Evolutionary conservation across 2,888 invertebrate species (phyloP).

Genomic region (Drosophila testacea): DNA sequence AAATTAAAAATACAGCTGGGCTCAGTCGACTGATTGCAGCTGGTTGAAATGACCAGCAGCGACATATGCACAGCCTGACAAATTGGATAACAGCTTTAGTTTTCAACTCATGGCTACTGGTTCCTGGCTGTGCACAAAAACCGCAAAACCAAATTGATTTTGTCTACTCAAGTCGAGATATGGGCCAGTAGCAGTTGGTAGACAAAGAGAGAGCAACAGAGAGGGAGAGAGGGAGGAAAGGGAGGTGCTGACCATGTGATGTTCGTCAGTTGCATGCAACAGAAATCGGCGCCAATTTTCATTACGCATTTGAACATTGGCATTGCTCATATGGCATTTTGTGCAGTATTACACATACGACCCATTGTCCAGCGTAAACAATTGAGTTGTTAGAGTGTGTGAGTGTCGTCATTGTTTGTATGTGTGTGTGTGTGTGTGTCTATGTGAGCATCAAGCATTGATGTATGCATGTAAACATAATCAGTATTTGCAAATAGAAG

Average conservation of each 20-base stretch:
- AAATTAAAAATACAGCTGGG: slow-evolving; percentile 62
- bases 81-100: slow-evolving; percentile 61
- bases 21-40: slow-evolving; percentile 23
- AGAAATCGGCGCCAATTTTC: slow-evolving; percentile 68
- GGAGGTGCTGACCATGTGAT: neutral
- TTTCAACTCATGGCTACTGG: slow-evolving; percentile 12
- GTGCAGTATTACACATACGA: slow-evolving; percentile 68
- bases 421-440: slow-evolving; percentile 14
- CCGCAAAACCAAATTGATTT: slow-evolving; percentile 80
- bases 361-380: slow-evolving; percentile 68
- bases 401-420: neutral
- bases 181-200: slow-evolving; percentile 25
- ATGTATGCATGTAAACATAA: slow-evolving; percentile 83
- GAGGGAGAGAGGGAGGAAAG: neutral
- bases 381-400: slow-evolving; percentile 59
- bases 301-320: slow-evolving; percentile 72
- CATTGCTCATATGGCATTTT: slow-evolving; percentile 74
- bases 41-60: slow-evolving; percentile 17
- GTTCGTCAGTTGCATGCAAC: slow-evolving; percentile 51
- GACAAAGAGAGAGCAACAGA: neutral
- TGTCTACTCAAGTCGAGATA: slow-evolving; percentile 72
- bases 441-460: slow-evolving; percentile 66
- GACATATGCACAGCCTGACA: slow-evolving; percentile 49
- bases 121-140: slow-evolving; percentile 57
- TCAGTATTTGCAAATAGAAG: slow-evolving; percentile 82